phyloP scores from a whole-genome alignment of 2,113 vertebrate genomes.

The Empidonax alnorum region DNA sequence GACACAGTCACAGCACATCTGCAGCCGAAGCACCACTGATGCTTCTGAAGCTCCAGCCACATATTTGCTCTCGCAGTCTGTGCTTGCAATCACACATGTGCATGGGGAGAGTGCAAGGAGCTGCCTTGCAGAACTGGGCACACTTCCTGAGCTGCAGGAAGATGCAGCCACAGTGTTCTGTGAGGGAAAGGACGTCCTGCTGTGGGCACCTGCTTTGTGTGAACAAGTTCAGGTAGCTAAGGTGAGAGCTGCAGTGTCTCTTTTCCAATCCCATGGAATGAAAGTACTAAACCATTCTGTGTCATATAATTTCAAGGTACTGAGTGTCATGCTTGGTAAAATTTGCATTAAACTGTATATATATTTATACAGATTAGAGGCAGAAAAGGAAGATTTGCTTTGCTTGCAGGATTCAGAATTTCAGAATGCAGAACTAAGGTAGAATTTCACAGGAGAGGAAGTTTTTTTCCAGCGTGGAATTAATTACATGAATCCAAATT shows the following conservation, averaged over 20 bases:
- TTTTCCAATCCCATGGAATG: neutral
- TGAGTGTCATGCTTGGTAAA: neutral
- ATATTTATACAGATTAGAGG: neutral
- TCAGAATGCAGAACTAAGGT: neutral
- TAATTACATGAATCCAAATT: neutral
- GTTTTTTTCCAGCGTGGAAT: neutral
- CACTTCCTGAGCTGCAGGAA: rapidly evolving
- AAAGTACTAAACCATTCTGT: neutral
- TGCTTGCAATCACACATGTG: neutral
- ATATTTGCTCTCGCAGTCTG: rapidly evolving
- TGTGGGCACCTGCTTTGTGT: neutral
- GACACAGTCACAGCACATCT: neutral
- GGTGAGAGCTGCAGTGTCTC: neutral
- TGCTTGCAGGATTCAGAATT: neutral
- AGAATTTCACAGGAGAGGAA: neutral
- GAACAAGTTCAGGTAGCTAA: neutral
- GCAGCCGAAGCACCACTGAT: neutral
- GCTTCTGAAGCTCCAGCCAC: neutral
- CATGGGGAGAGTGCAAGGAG: rapidly evolving
- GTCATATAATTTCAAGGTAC: neutral
- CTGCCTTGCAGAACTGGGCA: neutral
- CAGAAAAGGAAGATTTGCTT: neutral
- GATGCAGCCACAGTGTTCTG: rapidly evolving
- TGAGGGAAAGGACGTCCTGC: rapidly evolving
- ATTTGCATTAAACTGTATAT: neutral